A percentile compares a stretch with the other conserved stretches of the same genome.
These are phyloP conservation scores for Philotrypesis tridentata DNA, from an alignment of 1,140 invertebrate species.

Conservation along the genomic window DNA sequence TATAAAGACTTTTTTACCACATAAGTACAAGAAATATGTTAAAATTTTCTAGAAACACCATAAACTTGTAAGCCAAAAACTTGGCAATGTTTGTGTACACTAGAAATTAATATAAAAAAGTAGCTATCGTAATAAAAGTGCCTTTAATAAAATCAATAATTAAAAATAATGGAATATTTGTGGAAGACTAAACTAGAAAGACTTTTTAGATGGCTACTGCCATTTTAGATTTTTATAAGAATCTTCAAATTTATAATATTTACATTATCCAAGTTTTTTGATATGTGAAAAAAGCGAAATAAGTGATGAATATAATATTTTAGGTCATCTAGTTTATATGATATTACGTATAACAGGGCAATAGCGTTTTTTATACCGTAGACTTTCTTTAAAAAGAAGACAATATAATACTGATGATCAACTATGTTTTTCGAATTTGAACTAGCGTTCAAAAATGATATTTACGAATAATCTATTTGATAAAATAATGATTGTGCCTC, in stretches of 20 bases:
- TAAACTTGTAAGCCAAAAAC: slow-evolving; percentile 12
- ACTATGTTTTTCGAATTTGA: slow-evolving; percentile 6
- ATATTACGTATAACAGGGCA: slow-evolving; percentile 22
- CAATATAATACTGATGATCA: slow-evolving; percentile 7
- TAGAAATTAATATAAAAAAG: slow-evolving; percentile 14
- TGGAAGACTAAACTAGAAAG: slow-evolving; percentile 25
- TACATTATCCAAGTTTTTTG: slow-evolving; percentile 18
- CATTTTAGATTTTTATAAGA: slow-evolving; percentile 35
- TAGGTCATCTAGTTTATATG: slow-evolving; percentile 24
- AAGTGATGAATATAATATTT: slow-evolving; percentile 13
- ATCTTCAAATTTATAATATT: slow-evolving; percentile 25
- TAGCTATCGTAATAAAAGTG: slow-evolving; percentile 23
- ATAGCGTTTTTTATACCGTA: slow-evolving; percentile 36
- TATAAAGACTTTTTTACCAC: slow-evolving; percentile 33
- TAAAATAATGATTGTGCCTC: not conserved
- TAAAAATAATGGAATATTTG: slow-evolving; percentile 11
- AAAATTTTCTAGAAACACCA: slow-evolving; percentile 22
- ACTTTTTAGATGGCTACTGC: slow-evolving; percentile 24
- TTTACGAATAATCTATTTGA: not conserved
- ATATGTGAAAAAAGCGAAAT: not conserved
- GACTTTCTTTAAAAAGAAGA: not conserved
- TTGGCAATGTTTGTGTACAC: slow-evolving; percentile 1
- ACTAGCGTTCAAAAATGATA: not conserved
- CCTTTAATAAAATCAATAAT: slow-evolving; percentile 17
- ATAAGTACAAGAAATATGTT: slow-evolving; percentile 25